phyloP scores from a whole-genome alignment of 1,140 invertebrate genomes.

The Brachionus paranguensis region DNA sequence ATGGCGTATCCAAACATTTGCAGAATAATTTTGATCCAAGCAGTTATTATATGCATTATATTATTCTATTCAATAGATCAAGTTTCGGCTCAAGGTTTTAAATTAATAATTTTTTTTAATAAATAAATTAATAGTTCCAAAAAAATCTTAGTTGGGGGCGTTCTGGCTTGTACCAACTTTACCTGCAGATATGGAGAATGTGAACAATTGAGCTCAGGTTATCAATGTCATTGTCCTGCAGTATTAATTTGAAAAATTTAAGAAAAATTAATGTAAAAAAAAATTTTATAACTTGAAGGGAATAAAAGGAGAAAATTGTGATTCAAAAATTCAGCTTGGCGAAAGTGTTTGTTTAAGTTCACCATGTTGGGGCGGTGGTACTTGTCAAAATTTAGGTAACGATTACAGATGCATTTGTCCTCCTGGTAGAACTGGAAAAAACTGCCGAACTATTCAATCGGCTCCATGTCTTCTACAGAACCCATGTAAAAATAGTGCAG shows the following conservation, averaged over 20 bases:
- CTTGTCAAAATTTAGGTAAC: neutral
- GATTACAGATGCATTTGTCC: constrained; percentile 29
- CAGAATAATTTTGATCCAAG: neutral
- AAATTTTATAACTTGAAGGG: neutral
- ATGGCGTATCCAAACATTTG: neutral
- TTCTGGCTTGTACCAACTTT: constrained; percentile 29
- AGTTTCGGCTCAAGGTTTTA: neutral
- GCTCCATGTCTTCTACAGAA: constrained; percentile 35
- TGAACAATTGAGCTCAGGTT: constrained; percentile 15
- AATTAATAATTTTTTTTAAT: neutral
- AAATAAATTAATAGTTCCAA: neutral
- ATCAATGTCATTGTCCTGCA: constrained; percentile 3
- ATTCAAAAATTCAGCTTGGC: neutral
- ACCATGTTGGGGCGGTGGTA: constrained; percentile 33
- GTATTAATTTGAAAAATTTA: neutral
- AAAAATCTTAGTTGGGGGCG: neutral
- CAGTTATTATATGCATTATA: neutral
- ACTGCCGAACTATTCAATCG: constrained; percentile 34
- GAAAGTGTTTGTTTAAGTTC: constrained; percentile 13
- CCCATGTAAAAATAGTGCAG: constrained; percentile 24
- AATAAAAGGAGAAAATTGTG: constrained; percentile 16
- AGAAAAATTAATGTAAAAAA: neutral
- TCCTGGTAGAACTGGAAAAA: constrained; percentile 4
- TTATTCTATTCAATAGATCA: neutral
- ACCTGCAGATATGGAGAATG: constrained; percentile 39